Evolutionary conservation across 2,113 vertebrate species (phyloP).

Genomic region (Psammodynastes pulverulentus): DNA sequence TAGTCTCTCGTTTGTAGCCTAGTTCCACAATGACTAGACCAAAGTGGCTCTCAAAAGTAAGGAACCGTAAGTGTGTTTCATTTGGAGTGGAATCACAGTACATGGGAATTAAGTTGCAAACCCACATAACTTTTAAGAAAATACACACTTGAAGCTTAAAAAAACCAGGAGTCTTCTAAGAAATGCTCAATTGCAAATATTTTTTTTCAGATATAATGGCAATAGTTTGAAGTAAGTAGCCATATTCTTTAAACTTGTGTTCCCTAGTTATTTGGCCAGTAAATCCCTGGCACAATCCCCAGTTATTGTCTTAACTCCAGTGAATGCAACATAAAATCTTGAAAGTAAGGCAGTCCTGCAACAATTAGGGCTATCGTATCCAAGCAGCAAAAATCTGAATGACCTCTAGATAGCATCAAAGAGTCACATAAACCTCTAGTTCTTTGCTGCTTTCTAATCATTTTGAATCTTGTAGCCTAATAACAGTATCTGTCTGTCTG

Average conservation of each 20-base stretch:
- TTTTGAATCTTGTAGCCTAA: not conserved
- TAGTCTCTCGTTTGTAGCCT: not conserved
- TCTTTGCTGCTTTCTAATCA: not conserved
- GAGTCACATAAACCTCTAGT: not conserved
- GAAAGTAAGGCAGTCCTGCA: not conserved
- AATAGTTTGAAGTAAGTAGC: not conserved
- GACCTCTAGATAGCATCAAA: not conserved
- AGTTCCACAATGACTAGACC: not conserved
- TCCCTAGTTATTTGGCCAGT: not conserved
- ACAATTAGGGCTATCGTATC: not conserved
- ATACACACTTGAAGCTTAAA: not conserved
- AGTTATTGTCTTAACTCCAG: not conserved
- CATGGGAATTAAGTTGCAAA: not conserved
- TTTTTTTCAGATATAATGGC: not conserved
- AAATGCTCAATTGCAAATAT: not conserved
- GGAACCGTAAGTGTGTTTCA: not conserved
- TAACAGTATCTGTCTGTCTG: too few relatives aligned
- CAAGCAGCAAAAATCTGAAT: not conserved
- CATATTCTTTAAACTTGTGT: not conserved
- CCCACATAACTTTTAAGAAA: not conserved
- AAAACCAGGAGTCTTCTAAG: not conserved
- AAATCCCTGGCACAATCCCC: not conserved
- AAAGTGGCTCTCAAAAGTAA: not conserved
- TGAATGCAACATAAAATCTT: not conserved
- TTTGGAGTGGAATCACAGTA: not conserved